Evolutionary conservation across 2,113 vertebrate genomes (phyloP).

Genomic region (Antechinus stuartii): DNA sequence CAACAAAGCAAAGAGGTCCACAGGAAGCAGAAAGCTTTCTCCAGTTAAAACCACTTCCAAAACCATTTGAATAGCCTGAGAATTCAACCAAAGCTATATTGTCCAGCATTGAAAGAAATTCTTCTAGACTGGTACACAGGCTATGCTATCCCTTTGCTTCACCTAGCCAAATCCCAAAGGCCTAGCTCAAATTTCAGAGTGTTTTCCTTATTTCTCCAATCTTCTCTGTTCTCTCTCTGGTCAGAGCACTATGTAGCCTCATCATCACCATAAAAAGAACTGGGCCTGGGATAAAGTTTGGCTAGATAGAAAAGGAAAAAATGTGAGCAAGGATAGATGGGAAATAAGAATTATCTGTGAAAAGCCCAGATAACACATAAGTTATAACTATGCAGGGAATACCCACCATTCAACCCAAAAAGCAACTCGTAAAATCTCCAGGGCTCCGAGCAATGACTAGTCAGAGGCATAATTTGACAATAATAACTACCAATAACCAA

Average conservation of each 20-base stretch:
- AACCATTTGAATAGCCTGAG: slow-evolving; percentile 65
- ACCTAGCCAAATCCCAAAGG: background rate
- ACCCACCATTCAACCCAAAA: slow-evolving; percentile 44
- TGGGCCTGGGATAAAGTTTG: background rate
- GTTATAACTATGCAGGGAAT: slow-evolving; percentile 27
- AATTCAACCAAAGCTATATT: slow-evolving; percentile 65
- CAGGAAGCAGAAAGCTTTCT: slow-evolving; percentile 69
- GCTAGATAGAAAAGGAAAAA: background rate
- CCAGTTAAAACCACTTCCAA: slow-evolving; percentile 68
- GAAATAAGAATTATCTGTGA: slow-evolving; percentile 57
- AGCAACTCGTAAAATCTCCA: slow-evolving; percentile 42
- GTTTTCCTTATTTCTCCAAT: background rate
- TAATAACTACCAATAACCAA: background rate
- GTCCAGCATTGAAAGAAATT: slow-evolving; percentile 50
- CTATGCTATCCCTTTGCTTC: background rate
- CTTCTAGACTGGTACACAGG: background rate
- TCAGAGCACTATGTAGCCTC: background rate
- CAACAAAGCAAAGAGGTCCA: slow-evolving; percentile 64
- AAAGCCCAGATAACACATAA: slow-evolving; percentile 72
- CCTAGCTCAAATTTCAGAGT: background rate
- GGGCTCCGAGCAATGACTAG: background rate
- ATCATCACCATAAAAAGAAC: background rate
- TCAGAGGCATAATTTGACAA: background rate
- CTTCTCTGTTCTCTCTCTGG: background rate
- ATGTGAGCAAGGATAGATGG: background rate